These are phyloP conservation scores for Trinectes maculatus DNA, from an alignment of 2,113 vertebrate genomes.

Conservation along the genomic window DNA sequence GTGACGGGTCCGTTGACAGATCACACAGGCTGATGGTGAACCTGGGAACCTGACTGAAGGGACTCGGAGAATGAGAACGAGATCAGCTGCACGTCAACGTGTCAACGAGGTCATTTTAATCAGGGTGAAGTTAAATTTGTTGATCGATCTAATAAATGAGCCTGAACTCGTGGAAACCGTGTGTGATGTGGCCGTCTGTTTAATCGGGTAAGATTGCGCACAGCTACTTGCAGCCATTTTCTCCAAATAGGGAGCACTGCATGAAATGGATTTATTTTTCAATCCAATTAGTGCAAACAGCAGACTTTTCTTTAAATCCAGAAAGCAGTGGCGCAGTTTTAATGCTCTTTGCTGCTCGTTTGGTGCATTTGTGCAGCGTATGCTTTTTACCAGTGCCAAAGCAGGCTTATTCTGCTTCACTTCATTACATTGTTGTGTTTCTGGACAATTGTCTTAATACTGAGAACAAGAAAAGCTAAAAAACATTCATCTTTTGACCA, in stretches of 20 bases:
- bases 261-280: not conserved
- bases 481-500: too few relatives aligned
- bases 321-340: too few relatives aligned
- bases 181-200: not conserved
- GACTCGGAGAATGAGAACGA: constrained; percentile 7
- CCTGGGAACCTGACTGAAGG: constrained; percentile 15
- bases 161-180: not conserved
- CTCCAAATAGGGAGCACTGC: not conserved
- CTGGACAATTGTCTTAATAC: not conserved
- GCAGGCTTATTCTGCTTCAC: too few relatives aligned
- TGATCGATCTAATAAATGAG: not conserved
- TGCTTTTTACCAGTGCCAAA: too few relatives aligned
- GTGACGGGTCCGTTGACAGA: constrained; percentile 2
- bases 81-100: not conserved
- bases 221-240: not conserved
- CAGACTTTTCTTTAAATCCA: not conserved
- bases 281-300: not conserved
- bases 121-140: not conserved
- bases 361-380: too few relatives aligned
- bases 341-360: not conserved
- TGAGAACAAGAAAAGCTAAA: too few relatives aligned
- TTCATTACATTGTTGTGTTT: not conserved
- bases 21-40: constrained; percentile 8
- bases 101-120: not conserved
- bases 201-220: not conserved